These are phyloP conservation scores for Mimachlamys varia DNA, from an alignment of 2,888 invertebrate species.

Conservation along the genomic window DNA sequence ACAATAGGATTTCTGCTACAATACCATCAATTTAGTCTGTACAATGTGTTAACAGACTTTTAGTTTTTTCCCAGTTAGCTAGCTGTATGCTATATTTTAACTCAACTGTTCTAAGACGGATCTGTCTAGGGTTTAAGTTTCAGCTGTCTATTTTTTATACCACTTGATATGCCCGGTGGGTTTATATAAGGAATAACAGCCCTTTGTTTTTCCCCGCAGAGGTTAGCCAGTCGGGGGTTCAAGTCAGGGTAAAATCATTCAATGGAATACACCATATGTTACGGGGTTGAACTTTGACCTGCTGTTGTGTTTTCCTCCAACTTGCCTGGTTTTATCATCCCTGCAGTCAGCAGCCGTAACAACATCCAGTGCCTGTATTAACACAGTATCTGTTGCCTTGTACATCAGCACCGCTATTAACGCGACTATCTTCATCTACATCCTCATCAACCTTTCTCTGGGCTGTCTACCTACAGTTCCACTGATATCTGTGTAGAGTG, in stretches of 20 bases:
- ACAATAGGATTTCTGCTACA: not conserved
- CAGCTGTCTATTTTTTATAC: not conserved
- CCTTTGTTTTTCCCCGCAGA: not conserved
- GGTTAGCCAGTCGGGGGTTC: constrained; percentile 3
- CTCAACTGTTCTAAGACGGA: not conserved
- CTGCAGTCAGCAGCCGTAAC: not conserved
- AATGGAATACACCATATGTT: not conserved
- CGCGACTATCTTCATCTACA: not conserved
- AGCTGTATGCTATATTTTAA: not conserved
- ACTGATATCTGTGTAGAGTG: not conserved
- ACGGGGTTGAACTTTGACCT: not conserved
- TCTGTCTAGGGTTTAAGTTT: not conserved
- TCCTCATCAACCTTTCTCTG: not conserved
- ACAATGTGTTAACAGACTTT: not conserved
- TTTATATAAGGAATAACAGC: constrained; percentile 2
- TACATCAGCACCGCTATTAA: not conserved
- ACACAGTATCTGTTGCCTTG: constrained; percentile 16
- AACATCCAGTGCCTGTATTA: constrained; percentile 21
- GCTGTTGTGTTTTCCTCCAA: constrained; percentile 1
- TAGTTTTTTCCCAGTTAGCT: not conserved
- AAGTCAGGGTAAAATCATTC: not conserved
- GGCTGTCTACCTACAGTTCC: not conserved
- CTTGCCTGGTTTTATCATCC: constrained; percentile 16
- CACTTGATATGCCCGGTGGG: not conserved
- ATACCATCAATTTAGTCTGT: not conserved